phyloP scores from a whole-genome alignment of 2,888 invertebrate species.

The Physocephala rufipes region DNA sequence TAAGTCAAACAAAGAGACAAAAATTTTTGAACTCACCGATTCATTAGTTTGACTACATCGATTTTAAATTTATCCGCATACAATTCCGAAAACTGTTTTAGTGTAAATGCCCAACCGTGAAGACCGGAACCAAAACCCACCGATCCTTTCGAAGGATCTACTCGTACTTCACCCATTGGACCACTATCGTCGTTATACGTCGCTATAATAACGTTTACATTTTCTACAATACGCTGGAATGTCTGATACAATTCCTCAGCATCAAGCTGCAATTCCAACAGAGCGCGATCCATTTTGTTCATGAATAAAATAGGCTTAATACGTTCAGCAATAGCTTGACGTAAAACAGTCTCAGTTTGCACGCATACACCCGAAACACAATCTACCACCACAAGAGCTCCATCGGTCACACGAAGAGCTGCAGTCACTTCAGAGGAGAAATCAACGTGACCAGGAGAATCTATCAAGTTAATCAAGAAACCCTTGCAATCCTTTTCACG shows the following conservation, averaged over 20 bases:
- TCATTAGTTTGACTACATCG: conserved; percentile 97
- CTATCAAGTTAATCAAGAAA: conserved; percentile 99
- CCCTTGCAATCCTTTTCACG: conserved; percentile 90
- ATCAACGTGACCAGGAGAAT: conserved; percentile 99
- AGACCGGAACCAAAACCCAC: conserved; percentile 99
- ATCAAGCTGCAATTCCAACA: conserved; percentile 95
- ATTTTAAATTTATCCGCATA: conserved; percentile 99
- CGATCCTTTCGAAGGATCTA: conserved; percentile 97
- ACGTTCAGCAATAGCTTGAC: conserved; percentile 99
- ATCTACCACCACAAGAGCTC: conserved; percentile 99
- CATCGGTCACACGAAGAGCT: conserved; percentile 99
- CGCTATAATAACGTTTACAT: conserved; percentile 99
- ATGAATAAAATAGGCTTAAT: conserved; percentile 99
- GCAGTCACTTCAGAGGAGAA: conserved; percentile 99
- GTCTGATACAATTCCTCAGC: conserved; percentile 98
- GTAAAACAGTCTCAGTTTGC: conserved; percentile 97
- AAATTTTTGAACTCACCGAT: conserved; percentile 67
- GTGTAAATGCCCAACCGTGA: conserved; percentile 99
- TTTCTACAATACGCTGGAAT: conserved; percentile 99
- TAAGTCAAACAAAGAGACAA: background rate
- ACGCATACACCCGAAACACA: conserved; percentile 99
- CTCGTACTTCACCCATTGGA: conserved; percentile 99
- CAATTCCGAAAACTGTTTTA: conserved; percentile 99
- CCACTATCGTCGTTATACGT: conserved; percentile 98
- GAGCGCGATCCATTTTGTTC: conserved; percentile 99